These are phyloP conservation scores for Micronycteris hirsuta DNA, from an alignment of 2,113 vertebrate genomes.

Conservation along the genomic window DNA sequence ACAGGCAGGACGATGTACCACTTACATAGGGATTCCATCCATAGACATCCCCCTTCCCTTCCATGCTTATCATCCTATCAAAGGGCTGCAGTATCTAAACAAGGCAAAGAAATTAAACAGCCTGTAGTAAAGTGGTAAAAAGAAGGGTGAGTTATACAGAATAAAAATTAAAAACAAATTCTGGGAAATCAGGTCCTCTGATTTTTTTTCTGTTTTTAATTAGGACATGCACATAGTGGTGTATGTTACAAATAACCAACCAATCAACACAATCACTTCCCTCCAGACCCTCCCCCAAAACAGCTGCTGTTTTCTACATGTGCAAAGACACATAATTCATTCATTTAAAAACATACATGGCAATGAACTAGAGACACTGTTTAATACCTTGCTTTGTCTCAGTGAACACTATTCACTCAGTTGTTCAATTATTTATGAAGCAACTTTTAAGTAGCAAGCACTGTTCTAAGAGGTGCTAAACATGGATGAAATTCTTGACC, in stretches of 20 bases:
- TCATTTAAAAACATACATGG: neutral
- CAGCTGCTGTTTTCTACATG: neutral
- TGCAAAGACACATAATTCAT: neutral
- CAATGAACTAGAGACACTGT: neutral
- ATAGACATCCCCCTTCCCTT: rapidly evolving
- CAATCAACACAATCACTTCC: neutral
- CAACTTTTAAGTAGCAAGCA: neutral
- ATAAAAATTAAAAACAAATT: neutral
- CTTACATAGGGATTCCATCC: neutral
- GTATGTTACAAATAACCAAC: neutral
- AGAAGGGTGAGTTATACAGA: neutral
- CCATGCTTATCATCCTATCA: neutral
- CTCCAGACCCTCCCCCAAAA: neutral
- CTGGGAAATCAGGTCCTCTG: neutral
- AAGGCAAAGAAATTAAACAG: neutral
- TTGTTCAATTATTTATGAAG: neutral
- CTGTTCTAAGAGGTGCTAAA: neutral
- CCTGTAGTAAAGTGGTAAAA: neutral
- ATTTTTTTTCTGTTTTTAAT: neutral
- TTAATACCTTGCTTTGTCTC: neutral
- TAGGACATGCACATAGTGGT: neutral
- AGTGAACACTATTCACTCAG: neutral
- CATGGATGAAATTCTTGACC: neutral
- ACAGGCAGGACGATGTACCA: neutral
- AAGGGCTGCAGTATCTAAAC: neutral